These are phyloP conservation scores for Oncopeltus fasciatus DNA, from an alignment of 1,140 invertebrate species.

Conservation along the genomic window DNA sequence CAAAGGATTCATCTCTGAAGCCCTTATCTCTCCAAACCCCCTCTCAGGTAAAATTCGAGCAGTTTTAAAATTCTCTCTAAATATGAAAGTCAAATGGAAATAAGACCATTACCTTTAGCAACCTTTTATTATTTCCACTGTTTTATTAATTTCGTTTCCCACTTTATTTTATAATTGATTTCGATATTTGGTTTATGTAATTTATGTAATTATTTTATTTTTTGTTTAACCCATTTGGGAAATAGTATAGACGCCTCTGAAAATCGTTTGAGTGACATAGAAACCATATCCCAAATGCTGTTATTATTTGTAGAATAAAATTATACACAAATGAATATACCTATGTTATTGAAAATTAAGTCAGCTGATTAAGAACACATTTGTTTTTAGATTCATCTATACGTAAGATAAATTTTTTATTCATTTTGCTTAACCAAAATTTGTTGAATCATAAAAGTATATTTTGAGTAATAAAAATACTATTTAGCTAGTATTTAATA, in stretches of 20 bases:
- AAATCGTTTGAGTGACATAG: not conserved
- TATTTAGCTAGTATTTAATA: not conserved
- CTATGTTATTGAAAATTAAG: not conserved
- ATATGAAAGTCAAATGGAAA: not conserved
- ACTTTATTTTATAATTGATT: not conserved
- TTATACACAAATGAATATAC: not conserved
- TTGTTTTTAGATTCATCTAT: not conserved
- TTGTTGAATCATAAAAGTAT: not conserved
- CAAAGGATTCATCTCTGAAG: conserved; percentile 1
- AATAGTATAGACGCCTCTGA: not conserved
- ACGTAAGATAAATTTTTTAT: not conserved
- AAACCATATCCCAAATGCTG: not conserved
- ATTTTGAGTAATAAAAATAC: not conserved
- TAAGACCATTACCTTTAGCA: conserved; percentile 3
- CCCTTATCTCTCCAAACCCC: not conserved
- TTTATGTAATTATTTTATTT: not conserved
- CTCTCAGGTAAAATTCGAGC: not conserved
- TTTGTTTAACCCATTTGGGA: not conserved
- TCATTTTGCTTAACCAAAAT: not conserved
- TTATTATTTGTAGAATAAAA: not conserved
- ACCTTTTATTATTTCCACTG: not conserved
- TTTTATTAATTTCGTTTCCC: not conserved
- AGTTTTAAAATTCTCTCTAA: not conserved
- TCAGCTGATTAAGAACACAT: too few relatives aligned
- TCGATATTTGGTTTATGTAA: not conserved